Base-by-base conservation (phyloP, 1,140 invertebrate genomes). In the Phortica variegata region DNA sequence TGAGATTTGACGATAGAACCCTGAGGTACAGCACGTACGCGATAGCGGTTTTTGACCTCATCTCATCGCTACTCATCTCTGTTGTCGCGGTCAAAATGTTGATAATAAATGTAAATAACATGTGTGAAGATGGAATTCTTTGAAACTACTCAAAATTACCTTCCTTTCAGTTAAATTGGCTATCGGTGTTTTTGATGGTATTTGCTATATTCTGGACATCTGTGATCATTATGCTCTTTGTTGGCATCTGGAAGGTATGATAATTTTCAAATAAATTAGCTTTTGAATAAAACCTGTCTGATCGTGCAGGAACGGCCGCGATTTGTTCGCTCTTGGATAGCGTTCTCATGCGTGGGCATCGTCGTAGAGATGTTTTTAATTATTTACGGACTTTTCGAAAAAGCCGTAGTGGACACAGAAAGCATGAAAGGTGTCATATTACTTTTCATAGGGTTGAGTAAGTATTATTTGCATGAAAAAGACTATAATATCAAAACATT, bases 161-260 rank as follows among this genome's bases (percentile, higher is more conserved):
- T 2, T 15, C 12, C 0, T 23, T n/a, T 6, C 32, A 58, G 61
- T 13, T 65, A 3, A 65, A 58, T 38, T 65, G 61, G 61, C 33
- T 65, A 3, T 47, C 49, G 2, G 65, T 65, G 23, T 65, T 65
- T 12, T 47, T 47, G 0, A 20, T 49, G 2, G 12, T 45, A 6
- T 65, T 65, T 42, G 61, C 43, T 12, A 2, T 56, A 7, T 65
- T 65, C 16, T 65, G 61, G 61, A 1, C 61, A 5, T 43, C 61
- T 0, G 31, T 65, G 29, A 65, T 59, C 38, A 1, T 34, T 7
- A 16, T 61, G 56, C 56, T 65, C 0, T n/a, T 65, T 6, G 7
- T 49, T 10, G 61, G 61, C 8, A 61, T 65, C 20, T 50, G 54
- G 34, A 36, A 17, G 44, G 61, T 66, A 56, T 52, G 47, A n/a